A percentile compares a stretch with the other conserved stretches of the same genome.
Conservation (phyloP, 53 echinoderm and acorn worm species). For the Echinometra lucunter region DNA sequence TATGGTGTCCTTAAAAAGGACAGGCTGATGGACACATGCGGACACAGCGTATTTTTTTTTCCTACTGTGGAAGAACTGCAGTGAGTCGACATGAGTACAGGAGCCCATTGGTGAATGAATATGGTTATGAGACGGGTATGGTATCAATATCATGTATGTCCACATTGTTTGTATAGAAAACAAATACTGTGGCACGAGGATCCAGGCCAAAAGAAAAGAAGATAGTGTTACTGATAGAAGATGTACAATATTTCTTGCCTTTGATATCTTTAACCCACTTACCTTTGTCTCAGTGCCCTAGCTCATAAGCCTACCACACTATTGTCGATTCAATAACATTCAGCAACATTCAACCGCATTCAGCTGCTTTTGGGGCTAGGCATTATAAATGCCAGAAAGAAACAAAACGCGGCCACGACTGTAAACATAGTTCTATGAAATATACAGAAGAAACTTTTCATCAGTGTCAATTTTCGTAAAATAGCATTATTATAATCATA, state of each 20-base stretch:
- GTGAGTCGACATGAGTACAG: background rate
- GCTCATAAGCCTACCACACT: background rate
- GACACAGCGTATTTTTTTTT: background rate
- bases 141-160: too few species aligned
- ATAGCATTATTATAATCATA: too few species aligned
- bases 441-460: background rate
- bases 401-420: background rate
- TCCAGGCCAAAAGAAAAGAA: background rate
- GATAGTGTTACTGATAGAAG: slow-evolving; percentile 38
- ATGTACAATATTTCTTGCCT: background rate
- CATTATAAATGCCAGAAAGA: background rate
- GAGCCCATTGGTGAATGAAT: background rate
- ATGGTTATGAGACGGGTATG: background rate
- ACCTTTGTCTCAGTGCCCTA: background rate
- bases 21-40: background rate
- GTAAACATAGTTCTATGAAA: background rate
- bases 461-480: background rate
- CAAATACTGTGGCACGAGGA: slow-evolving; percentile 7
- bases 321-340: background rate
- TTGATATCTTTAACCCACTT: background rate
- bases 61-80: background rate
- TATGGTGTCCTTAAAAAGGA: background rate
- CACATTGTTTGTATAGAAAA: slow-evolving; percentile 18
- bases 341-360: background rate
- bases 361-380: too few species aligned